phyloP scores from a whole-genome alignment of 2,888 invertebrate genomes.

The Lacanobia oleracea region DNA sequence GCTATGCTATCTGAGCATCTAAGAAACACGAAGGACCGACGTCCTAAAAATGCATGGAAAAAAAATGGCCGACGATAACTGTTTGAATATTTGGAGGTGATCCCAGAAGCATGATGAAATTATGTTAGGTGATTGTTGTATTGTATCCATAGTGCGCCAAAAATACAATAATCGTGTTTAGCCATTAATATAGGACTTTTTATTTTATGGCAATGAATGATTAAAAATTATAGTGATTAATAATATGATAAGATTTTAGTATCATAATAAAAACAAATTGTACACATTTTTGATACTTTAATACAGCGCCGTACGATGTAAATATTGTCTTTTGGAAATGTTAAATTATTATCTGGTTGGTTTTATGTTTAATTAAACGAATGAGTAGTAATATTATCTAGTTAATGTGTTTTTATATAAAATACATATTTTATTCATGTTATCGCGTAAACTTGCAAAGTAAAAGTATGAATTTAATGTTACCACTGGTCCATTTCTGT shows the following conservation, averaged over 20 bases:
- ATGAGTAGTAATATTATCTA: background rate
- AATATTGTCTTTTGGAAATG: conserved; percentile 19
- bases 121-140: background rate
- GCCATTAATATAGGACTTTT: background rate
- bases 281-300: conserved; percentile 45
- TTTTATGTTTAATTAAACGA: background rate
- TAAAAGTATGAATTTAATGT: conserved; percentile 29
- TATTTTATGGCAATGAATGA: conserved; percentile 3
- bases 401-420: conserved; percentile 34
- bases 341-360: background rate
- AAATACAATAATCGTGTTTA: conserved; percentile 7
- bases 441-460: background rate
- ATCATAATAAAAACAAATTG: conserved; percentile 25
- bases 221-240: conserved; percentile 31
- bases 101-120: background rate
- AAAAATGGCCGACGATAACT: background rate
- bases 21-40: background rate
- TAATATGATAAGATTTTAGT: conserved; percentile 24
- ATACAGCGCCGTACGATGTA: conserved; percentile 7
- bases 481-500: conserved; percentile 33
- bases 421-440: conserved; percentile 43
- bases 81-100: background rate
- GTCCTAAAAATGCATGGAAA: background rate
- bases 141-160: background rate
- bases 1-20: conserved; percentile 24